phyloP scores from a whole-genome alignment of 2,888 invertebrate species.

The Drosophila yooni region DNA sequence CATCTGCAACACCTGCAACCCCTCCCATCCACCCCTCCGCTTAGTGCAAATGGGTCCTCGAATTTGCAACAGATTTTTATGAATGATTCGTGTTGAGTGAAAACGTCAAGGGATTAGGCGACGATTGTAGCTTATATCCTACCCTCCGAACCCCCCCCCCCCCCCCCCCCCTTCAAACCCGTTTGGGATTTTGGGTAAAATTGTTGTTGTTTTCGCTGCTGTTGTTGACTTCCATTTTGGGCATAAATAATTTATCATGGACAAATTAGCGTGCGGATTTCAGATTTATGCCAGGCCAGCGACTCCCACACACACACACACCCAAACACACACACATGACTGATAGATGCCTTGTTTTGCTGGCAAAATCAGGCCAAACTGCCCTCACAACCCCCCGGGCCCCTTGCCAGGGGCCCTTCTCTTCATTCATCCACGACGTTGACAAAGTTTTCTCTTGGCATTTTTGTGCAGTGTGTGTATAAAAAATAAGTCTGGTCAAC shows the following conservation, averaged over 20 bases:
- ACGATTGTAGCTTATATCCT: slow-evolving; percentile 35
- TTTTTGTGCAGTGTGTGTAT: slow-evolving; percentile 29
- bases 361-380: slow-evolving; percentile 41
- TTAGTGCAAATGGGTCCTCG: slow-evolving; percentile 17
- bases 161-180: not conserved
- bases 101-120: slow-evolving; percentile 56
- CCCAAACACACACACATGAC: slow-evolving; percentile 44
- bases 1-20: not conserved
- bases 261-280: slow-evolving; percentile 80
- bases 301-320: slow-evolving; percentile 35
- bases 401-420: not conserved
- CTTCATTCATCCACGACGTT: slow-evolving; percentile 26
- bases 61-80: slow-evolving; percentile 47
- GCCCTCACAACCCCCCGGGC: not conserved
- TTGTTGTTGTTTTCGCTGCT: slow-evolving; percentile 34
- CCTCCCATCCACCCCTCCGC: not conserved
- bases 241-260: slow-evolving; percentile 84
- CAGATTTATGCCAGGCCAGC: slow-evolving; percentile 50
- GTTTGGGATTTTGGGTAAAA: slow-evolving; percentile 24
- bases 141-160: not conserved
- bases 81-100: slow-evolving; percentile 60
- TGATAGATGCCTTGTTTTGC: slow-evolving; percentile 65
- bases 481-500: slow-evolving; percentile 74
- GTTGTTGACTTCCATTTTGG: slow-evolving; percentile 65
- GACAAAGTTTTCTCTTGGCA: slow-evolving; percentile 50